phyloP scores from a whole-genome alignment of 2,888 invertebrate species.

The Rutpela maculata region DNA sequence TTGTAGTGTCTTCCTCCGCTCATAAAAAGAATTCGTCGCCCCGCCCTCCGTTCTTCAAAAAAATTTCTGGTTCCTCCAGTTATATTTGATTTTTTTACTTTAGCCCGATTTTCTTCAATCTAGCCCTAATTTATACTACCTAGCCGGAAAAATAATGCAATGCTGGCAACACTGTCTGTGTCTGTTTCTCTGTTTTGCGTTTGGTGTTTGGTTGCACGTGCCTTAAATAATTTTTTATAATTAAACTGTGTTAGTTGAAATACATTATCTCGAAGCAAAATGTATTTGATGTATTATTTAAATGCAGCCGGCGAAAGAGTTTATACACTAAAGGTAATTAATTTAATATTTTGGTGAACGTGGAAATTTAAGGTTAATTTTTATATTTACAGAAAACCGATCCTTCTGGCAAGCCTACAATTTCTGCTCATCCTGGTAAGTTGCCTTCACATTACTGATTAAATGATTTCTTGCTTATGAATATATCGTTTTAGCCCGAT shows the following conservation, averaged over 20 bases:
- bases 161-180: no score
- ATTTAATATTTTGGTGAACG: not conserved
- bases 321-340: slow-evolving; percentile 59
- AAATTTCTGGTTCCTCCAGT: no score
- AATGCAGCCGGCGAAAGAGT: slow-evolving; percentile 57
- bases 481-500: slow-evolving; percentile 57
- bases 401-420: slow-evolving; percentile 59
- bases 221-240: no score
- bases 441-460: not conserved
- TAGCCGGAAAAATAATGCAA: no score
- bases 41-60: no score
- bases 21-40: no score
- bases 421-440: slow-evolving; percentile 63
- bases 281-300: slow-evolving; percentile 64
- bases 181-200: no score
- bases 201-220: no score
- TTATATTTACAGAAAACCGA: slow-evolving; percentile 54
- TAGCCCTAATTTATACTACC: no score
- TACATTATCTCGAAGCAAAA: slow-evolving; percentile 40
- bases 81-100: no score
- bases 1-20: no score
- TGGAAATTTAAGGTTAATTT: slow-evolving; percentile 19
- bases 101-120: no score
- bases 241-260: not conserved
- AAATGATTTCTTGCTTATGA: not conserved